Base-by-base conservation (phyloP, 1,140 invertebrate genomes). In the Charaxes varanes region DNA sequence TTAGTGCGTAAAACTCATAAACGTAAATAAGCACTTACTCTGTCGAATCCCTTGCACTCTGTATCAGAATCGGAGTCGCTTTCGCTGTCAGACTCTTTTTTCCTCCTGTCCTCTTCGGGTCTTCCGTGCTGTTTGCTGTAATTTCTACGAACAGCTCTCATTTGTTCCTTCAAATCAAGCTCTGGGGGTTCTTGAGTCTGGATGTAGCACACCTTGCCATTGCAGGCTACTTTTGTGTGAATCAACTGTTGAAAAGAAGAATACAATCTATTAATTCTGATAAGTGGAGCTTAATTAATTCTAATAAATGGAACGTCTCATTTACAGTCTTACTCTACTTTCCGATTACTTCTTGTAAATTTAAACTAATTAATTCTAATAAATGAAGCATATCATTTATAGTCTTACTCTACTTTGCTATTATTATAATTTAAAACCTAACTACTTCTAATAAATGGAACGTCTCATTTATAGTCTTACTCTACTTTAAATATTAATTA, bases 11-110 rank as follows among this genome's bases (percentile, higher is more conserved):
- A 28, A 27, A 46, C 24, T 26, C n/a, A 28, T 11, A 28, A n/a
- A 19, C 6, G 13, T 3, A 11, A 11, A 7, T 33, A 0, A 6
- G 14, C n/a, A 60, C 79, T 86, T 38, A 88, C 86, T 62, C 85
- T 62, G 46, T 87, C 84, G 22, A 73, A 77, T 18, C 84, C 78
- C 47, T 87, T 86, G 57, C 82, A 80, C 51, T 89, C 88, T 5
- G 85, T 86, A 18, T 90, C 88, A 2, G 87, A 89, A 28, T 89
- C 88, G 11, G 85, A 87, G 13, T 88, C 88, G 31, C 74, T 83
- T 17, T 87, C 87, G 22, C 65, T 77, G 2, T 86, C 79, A 4
- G 70, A 65, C 3, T 80, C 53, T 10, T 68, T 51, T 46, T 80
- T 66, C 62, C 74, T 71, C 6, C 77, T 62, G 14, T 86, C 66